Evolutionary conservation across 2,888 invertebrate species (phyloP), one percentile per base, ranked within the genome.

Genomic region (Lottia scabra): DNA sequence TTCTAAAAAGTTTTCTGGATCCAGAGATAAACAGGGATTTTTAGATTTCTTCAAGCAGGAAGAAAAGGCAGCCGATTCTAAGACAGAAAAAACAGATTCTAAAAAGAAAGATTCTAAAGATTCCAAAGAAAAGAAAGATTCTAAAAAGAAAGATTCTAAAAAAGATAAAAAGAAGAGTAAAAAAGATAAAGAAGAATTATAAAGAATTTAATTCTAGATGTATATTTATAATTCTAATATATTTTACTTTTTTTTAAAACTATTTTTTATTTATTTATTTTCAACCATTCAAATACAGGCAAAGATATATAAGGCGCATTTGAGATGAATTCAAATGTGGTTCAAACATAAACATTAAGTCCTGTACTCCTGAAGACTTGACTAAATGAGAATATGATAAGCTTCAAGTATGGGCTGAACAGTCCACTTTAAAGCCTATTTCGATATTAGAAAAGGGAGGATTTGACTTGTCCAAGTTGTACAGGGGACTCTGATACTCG

Each of bases 21-120:
- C 93, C 0, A 91, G 95, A 80, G 93, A 92, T 87, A 92, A 91
- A 81, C 90, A 88, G 4, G 93, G 93, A 77, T 93, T 94, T 85
- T 90, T 93, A 5, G 90, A 91, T 4, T 94, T 92, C 62, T 62
- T 71, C 19, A 62, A 66, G 6, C 48, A 71, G 27, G 65, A 65
- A 19, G 63, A 62, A 15, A 71, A 44, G 13, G 15, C 44, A 63
- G 45, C 45, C 8, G 65, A 71, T 16, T 56, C 65, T 62, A 0
- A 38, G 10, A 38, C 38, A 38, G 38, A 38, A 8, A 38, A 38
- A 38, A 38, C 5, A 38, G 38, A 38, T 38, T 8, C 38, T 66
- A 65, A 65, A 27, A 62, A 66, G 15, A 66, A 71, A 56, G 65
- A 65, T 23, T 44, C 65, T 63, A 65, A 65, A 26, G 66, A 71